Base-by-base conservation (phyloP, 53 echinoderm and acorn worm species). In the Temnopleurus reevesii region DNA sequence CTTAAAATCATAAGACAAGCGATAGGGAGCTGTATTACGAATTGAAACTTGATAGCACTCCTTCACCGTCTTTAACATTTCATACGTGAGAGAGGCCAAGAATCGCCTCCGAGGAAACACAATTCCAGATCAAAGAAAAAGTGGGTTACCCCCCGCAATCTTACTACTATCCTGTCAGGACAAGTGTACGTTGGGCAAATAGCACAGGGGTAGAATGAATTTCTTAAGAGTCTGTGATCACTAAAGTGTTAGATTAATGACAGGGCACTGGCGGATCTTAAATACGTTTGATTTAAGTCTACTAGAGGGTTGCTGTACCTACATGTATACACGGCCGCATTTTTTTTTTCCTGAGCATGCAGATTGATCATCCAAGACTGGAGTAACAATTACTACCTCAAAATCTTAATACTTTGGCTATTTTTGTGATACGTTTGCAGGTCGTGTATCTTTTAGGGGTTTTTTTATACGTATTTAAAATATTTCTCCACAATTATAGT, bases 51-150 rank as follows among this genome's bases (percentile, higher is more conserved):
- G 43, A 71, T 71, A 71, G n/a, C 18, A 41, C 8, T 2, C 71
- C 41, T 71, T 71, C 12, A 38, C n/a, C 71, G 71, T 27, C 8
- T 43, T 8, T n/a, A 2, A 41, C 43, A 49, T 49, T 9, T 49
- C 49, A 15, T 12, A 15, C 9, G 71, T 71, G 71, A 71, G 43
- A 41, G 71, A 71, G 41, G 23, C 71, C 71, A 17, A 30, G 41
- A 41, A 71, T 71, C 8, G 41, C 38, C 36, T 23, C 36, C 19
- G 21, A 71, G 2, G 71, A 71, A 71, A 71, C 21, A 30, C 71
- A 41, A 71, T 41, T 25, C 71, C 71, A 34, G 41, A 71, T 71
- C 71, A 71, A 71, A 71, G 71, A 71, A 21, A 34, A 71, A 71
- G n/a, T n/a, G 41, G 41, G 71, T 41, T 41, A 41, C 21, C 71